Conservation (phyloP, 2,113 vertebrate genomes). For the Dipodomys merriami region DNA sequence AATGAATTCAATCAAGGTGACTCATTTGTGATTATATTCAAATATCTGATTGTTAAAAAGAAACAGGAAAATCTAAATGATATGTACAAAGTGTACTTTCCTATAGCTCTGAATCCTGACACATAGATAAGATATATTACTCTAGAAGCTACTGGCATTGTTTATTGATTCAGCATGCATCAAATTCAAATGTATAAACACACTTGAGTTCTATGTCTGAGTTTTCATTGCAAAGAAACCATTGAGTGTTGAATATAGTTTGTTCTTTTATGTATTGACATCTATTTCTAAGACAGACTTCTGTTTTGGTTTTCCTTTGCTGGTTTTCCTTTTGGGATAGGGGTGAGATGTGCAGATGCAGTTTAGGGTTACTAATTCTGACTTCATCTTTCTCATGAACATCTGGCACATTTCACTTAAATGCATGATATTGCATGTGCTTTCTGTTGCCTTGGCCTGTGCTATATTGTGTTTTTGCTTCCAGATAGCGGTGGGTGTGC, state of each 20-base stretch:
- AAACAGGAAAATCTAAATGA: constrained; percentile 3
- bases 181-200: constrained; percentile 29
- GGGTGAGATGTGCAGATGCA: not conserved
- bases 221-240: constrained; percentile 7
- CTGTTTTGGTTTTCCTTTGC: not conserved
- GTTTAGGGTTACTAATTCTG: not conserved
- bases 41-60: not conserved
- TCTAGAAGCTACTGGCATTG: not conserved
- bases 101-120: not conserved
- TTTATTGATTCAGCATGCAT: not conserved
- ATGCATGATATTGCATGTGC: constrained; percentile 87
- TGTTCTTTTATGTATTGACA: not conserved
- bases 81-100: not conserved
- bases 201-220: not conserved
- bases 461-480: constrained; percentile 91
- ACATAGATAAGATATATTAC: not conserved
- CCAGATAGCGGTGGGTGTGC: constrained; percentile 97
- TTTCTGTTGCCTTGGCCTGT: constrained; percentile 85
- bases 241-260: not conserved
- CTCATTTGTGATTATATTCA: not conserved
- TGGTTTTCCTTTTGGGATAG: not conserved
- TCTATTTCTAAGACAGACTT: not conserved
- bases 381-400: not conserved
- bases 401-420: constrained; percentile 58
- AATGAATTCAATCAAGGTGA: not conserved